These are phyloP conservation scores for Trematocara macrostoma DNA, from an alignment of 2,113 vertebrate species.

Conservation along the genomic window DNA sequence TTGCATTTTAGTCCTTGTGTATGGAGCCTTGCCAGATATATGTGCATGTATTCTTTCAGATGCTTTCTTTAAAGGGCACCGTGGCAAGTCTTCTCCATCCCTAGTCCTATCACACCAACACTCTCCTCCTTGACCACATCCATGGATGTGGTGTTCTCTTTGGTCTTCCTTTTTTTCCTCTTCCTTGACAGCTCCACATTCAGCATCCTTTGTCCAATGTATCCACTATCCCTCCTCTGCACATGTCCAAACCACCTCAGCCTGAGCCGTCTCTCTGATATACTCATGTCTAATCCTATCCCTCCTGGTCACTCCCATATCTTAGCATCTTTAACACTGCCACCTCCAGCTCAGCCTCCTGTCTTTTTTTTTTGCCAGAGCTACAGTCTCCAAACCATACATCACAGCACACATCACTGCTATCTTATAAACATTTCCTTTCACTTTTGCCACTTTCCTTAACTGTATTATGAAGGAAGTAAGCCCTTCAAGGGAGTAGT, in stretches of 20 bases:
- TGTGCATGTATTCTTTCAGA: not conserved
- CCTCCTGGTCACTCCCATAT: not conserved
- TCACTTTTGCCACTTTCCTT: not conserved
- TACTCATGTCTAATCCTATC: not conserved
- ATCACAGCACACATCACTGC: not conserved
- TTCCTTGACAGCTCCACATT: not conserved
- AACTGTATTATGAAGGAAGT: not conserved
- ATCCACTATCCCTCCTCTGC: not conserved
- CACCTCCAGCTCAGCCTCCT: not conserved
- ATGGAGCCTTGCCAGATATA: not conserved
- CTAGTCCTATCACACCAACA: not conserved
- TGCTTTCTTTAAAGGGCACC: no score
- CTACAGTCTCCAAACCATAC: not conserved
- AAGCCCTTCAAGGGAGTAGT: not conserved
- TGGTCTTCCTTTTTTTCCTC: not conserved
- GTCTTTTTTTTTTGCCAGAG: not conserved
- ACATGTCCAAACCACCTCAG: not conserved
- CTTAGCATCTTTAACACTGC: not conserved
- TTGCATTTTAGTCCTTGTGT: not conserved
- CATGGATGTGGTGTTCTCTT: not conserved
- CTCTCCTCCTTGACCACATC: not conserved
- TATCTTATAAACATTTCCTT: not conserved
- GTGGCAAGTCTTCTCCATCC: not conserved
- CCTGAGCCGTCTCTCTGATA: not conserved
- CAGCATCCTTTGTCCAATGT: not conserved